Base-by-base conservation (phyloP, 1,140 invertebrate species). In the Drosophila kanapiae region DNA sequence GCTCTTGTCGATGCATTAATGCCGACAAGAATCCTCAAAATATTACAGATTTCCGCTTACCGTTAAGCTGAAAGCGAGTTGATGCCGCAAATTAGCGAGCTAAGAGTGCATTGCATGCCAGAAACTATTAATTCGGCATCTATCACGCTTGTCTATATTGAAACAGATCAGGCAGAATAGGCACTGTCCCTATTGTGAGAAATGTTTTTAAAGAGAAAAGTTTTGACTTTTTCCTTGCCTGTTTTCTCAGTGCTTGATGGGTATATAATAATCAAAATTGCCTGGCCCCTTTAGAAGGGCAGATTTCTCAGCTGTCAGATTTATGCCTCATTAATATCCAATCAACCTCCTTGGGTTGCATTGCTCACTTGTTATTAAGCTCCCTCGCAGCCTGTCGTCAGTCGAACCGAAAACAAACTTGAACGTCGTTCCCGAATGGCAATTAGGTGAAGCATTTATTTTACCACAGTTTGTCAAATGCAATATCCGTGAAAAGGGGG, bases 361-460 rank as follows among this genome's bases (percentile, higher is more conserved):
- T 60, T 40, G 31, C 40, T 16, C 8, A 48, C 49, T 14, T n/a
- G n/a, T 49, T 31, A 69, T 60, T 54, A 43, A 47, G 54, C 62
- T 58, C 62, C 43, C 37, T 59, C 13, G 31, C 3, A 10, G 67
- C 27, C 65, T 61, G 27, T 60, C 16, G 16, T 11, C 16, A 51
- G 35, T 10, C 61, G 13, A 53, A 18, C 42, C 37, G 61, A 53
- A 79, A 62, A 68, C 64, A 74, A 65, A 65, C 67, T 72, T 42
- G 51, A 69, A 40, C 38, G 57, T 57, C n/a, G 11, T 16, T 38
- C 4, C 14, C 40, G 13, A 84, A 70, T 60, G 69, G 40, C 69
- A 85, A 84, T 85, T 80, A 84, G 58, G 72, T 74, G 37, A 45
- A 70, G 54, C 61, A 71, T 81, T 85, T 76, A 79, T 82, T 76